Conservation (phyloP, 2,797 vertebrate genomes). For the Calcarius lapponicus region DNA sequence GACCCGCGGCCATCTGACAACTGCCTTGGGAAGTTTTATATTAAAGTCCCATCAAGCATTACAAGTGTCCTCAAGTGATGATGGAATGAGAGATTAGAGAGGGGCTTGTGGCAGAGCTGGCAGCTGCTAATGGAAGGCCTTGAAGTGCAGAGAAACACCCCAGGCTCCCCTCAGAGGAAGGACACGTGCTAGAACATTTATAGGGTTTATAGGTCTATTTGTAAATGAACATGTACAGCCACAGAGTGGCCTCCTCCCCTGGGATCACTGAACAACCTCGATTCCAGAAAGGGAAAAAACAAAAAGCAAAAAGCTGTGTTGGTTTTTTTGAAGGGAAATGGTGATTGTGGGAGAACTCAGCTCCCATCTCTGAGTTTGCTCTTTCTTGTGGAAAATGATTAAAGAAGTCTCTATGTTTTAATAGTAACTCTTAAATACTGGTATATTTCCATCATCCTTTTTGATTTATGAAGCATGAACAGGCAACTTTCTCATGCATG, state of each 20-base stretch:
- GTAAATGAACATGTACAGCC: background rate
- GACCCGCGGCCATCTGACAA: constrained; percentile 6
- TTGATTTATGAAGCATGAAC: background rate
- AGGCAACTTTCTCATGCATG: background rate
- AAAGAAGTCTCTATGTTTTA: background rate
- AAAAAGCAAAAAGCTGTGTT: background rate
- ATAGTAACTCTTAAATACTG: background rate
- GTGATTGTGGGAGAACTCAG: background rate
- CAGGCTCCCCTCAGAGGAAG: background rate
- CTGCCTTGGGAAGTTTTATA: constrained; percentile 40
- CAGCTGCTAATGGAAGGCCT: constrained; percentile 1
- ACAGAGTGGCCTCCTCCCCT: background rate
- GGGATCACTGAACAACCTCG: background rate
- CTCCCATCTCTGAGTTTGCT: background rate
- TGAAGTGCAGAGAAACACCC: background rate
- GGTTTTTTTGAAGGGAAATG: background rate
- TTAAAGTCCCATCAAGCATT: background rate
- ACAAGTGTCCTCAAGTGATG: background rate
- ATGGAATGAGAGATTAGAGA: constrained; percentile 34
- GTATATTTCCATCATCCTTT: background rate
- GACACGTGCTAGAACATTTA: background rate
- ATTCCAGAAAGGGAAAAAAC: background rate
- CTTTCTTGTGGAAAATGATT: background rate
- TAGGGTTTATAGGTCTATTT: background rate
- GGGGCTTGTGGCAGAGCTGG: background rate